A percentile compares a stretch with the other conserved stretches of the same genome.
Conservation (phyloP, 2,888 invertebrate genomes). For the Volucella bombylans region DNA sequence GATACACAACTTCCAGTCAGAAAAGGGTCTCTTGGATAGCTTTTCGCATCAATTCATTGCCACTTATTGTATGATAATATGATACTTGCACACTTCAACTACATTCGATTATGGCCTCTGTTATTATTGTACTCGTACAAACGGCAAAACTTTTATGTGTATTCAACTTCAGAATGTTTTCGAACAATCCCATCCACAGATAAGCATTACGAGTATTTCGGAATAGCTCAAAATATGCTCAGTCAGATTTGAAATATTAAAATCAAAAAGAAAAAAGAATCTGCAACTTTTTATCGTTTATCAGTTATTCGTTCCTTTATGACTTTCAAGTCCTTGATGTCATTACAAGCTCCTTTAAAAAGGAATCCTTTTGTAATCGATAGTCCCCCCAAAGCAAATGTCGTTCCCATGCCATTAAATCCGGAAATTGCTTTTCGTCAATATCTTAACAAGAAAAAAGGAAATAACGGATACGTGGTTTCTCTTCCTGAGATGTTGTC, state of each 20-base stretch:
- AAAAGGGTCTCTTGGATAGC: too few species aligned
- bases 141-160: too few species aligned
- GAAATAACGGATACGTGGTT: slow-evolving; percentile 2
- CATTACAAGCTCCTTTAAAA: slow-evolving; percentile 3
- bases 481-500: slow-evolving; percentile 11
- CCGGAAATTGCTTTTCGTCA: slow-evolving; percentile 55
- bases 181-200: too few species aligned
- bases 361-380: slow-evolving; percentile 37
- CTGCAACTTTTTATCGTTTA: slow-evolving; percentile 11
- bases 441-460: slow-evolving; percentile 10
- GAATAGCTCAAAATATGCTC: background rate
- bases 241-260: background rate
- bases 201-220: background rate
- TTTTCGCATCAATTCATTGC: too few species aligned
- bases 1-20: too few species aligned
- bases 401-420: slow-evolving; percentile 48
- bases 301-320: background rate
- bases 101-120: too few species aligned
- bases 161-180: too few species aligned
- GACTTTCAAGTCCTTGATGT: background rate
- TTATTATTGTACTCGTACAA: too few species aligned
- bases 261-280: slow-evolving; percentile 11
- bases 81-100: too few species aligned
- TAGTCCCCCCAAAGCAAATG: slow-evolving; percentile 16
- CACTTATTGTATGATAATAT: too few species aligned